Evolutionary conservation across 2,888 invertebrate species (phyloP).

Genomic region (Drosophila tripunctata): DNA sequence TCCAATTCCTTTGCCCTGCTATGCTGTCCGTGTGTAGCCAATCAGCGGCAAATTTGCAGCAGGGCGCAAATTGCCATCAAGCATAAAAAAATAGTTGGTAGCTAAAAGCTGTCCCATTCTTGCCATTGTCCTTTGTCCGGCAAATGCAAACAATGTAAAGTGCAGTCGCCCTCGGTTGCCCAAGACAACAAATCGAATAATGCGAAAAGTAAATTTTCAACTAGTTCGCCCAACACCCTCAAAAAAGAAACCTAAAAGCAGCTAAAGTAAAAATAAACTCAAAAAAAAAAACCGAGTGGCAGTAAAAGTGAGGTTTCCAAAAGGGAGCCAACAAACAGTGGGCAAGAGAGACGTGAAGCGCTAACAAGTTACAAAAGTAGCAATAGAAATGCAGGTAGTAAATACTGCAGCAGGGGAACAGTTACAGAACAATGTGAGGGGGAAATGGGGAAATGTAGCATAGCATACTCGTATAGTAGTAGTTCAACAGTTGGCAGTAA

Average conservation of each 20-base stretch:
- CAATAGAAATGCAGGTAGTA: constrained; percentile 80
- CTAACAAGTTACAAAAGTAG: constrained; percentile 80
- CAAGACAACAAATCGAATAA: constrained; percentile 79
- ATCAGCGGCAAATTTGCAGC: constrained; percentile 77
- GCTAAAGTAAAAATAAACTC: constrained; percentile 31
- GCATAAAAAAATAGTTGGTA: constrained; percentile 71
- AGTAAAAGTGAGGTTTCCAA: constrained; percentile 50
- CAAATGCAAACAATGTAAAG: constrained; percentile 71
- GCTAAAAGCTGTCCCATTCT: constrained; percentile 59
- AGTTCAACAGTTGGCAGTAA: constrained; percentile 80
- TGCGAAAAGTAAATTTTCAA: constrained; percentile 80
- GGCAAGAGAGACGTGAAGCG: constrained; percentile 33
- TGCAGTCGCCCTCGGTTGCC: constrained; percentile 66
- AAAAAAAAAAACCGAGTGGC: constrained; percentile 36
- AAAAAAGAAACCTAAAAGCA: constrained; percentile 17
- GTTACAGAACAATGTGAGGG: neutral
- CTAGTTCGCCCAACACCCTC: constrained; percentile 30
- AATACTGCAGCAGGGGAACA: constrained; percentile 59
- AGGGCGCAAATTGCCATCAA: constrained; percentile 78
- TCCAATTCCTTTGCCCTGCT: constrained; percentile 14
- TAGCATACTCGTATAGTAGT: constrained; percentile 29
- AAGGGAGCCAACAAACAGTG: too few relatives aligned
- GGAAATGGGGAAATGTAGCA: constrained; percentile 48
- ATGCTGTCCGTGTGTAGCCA: constrained; percentile 59
- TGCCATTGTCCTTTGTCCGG: neutral